phyloP scores from a whole-genome alignment of 37 sponge, comb jelly and placozoan species.

The Cliona cf. orientalis region DNA sequence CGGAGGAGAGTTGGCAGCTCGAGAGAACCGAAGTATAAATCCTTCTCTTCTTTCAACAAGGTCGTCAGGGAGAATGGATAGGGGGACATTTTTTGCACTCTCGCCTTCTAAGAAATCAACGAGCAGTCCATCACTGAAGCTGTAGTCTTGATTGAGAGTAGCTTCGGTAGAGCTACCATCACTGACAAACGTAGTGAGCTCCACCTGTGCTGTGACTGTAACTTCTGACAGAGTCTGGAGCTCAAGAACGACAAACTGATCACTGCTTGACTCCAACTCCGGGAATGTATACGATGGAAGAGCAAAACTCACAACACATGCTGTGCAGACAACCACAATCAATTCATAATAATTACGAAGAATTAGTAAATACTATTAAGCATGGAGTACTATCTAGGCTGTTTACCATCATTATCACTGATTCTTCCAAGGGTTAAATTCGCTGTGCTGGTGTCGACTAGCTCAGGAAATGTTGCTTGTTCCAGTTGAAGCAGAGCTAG shows the following conservation, averaged over 20 bases:
- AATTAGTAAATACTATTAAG: background rate
- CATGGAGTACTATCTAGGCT: background rate
- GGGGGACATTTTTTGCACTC: background rate
- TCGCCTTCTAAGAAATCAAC: background rate
- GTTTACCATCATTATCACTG: background rate
- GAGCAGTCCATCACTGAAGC: background rate
- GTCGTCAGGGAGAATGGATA: background rate
- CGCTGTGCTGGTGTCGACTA: background rate
- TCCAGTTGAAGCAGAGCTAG: background rate
- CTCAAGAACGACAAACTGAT: background rate
- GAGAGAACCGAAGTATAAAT: background rate
- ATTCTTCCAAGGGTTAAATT: background rate
- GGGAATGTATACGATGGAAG: no score
- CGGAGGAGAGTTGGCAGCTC: background rate
- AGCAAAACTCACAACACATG: background rate
- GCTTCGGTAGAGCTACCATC: background rate
- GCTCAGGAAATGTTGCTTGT: background rate
- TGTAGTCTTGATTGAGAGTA: background rate
- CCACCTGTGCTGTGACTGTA: background rate
- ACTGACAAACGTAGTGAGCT: background rate
- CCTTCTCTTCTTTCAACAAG: background rate
- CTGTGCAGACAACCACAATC: background rate
- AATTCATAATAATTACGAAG: background rate
- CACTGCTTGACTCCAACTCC: no score
- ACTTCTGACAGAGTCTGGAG: background rate